Base-by-base conservation (phyloP, 1,140 invertebrate genomes). In the Megalonaias nervosa region DNA sequence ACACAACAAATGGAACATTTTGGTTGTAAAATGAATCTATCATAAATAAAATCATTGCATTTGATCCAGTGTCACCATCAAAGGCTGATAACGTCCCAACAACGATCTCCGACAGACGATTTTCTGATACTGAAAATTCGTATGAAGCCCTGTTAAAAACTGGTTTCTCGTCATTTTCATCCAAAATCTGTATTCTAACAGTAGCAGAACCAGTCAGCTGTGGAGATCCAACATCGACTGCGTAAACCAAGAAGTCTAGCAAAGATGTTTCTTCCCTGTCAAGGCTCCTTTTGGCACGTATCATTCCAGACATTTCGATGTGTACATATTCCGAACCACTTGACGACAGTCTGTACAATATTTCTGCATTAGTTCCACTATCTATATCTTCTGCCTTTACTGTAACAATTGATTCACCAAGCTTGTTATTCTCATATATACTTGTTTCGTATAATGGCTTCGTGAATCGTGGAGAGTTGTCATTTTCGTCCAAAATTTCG, bases 401-500 rank as follows among this genome's bases (percentile, higher is more conserved):
- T 38, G 58, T 74, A n/a, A 82, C n/a, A 15, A 87, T 69, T 19
- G 67, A 71, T 15, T 58, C 62, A 9, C 86, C 83, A 0, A 75
- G 57, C 67, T 76, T 56, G 48, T 72, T 79, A 71, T 87, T 86
- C 80, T 87, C 86, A 26, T 67, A 23, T 6, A 87, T 62, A 57
- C 71, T 75, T 21, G 67, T 69, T 17, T 67, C 57, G 62, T 75
- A 82, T 12, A 57, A n/a, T 6, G 58, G 12, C 55, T 80, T 26
- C 6, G 60, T 48, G 90, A 98, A 98, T 14, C 55, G 14, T 57
- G 76, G 76, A 55, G 76, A 4, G 55, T 78, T 26, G 55, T 78
- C 76, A 58, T 78, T 78, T 60, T 67, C 57, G 62, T 78, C 76
- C 57, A 95, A 91, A 23, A 98, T 94, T 84, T 95, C 94, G 59